Base-by-base conservation (phyloP, 2,797 vertebrate genomes). In the Oreochromis mossambicus region DNA sequence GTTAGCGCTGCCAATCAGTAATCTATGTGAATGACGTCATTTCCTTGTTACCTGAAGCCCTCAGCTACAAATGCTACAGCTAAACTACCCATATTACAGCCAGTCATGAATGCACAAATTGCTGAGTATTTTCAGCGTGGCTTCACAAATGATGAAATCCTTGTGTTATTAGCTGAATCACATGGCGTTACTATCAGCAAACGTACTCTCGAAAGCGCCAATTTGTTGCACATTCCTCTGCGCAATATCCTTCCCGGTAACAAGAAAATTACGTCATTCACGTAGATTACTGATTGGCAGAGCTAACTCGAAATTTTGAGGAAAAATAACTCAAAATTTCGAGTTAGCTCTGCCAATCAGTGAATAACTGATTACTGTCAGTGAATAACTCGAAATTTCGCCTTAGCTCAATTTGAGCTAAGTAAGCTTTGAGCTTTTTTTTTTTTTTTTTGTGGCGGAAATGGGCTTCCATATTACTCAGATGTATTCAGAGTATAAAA, bases 131-230 rank as follows among this genome's bases (percentile, higher is more conserved):
- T 61, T 34, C 29, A 58, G 56, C 29, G 0, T 58, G 29, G 56
- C 29, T 61, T 61, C 56, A 58, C 29, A 61, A 7, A 32, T 58
- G 5, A 58, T 24, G 21, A 54, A 54, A 26, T 14, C 1, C 56
- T 61, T 61, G 15, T 4, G 56, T n/a, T n/a, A n/a, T n/a, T n/a
- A n/a, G n/a, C n/a, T n/a, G n/a, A 58, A 58, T 34, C 56, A 58
- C 15, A 34, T 11, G 56, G 29, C 1, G 9, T 1, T 61, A 3
- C 56, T 34, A 34, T 19, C 15, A 61, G 56, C 56, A 61, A 61
- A 61, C 3, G 3, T 61, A 61, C 29, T 61, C 3, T 19, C 0
- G 1, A 61, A 61, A 61, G 29, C 0, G 2, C 15, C 0, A 61
- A 61, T 34, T 61, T 61, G 56, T 1, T 61, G 56, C 56, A 11